A percentile compares a stretch with the other conserved stretches of the same genome.
Evolutionary conservation across 2,797 vertebrate genomes (phyloP).

Genomic region (Sternotherus odoratus): DNA sequence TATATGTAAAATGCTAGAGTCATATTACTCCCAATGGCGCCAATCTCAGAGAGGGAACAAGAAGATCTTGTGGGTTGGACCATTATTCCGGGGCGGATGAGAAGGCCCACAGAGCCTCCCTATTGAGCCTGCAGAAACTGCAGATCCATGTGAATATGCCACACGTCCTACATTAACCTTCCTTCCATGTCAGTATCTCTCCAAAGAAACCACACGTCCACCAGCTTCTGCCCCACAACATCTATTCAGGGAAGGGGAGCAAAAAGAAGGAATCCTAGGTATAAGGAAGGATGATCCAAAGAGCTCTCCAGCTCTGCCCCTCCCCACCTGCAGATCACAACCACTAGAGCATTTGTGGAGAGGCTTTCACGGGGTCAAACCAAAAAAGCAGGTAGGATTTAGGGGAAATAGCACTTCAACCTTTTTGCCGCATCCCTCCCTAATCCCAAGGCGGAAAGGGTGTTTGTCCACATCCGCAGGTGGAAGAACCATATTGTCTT

Average conservation of each 20-base stretch:
- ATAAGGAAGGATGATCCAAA: background rate
- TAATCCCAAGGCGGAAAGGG: background rate
- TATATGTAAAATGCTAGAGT: fast-evolving
- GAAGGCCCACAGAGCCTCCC: background rate
- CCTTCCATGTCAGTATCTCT: background rate
- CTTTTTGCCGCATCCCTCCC: background rate
- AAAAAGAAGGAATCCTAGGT: background rate
- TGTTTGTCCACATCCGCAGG: background rate
- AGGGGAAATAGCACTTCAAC: background rate
- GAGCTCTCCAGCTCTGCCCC: background rate
- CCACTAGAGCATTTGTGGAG: background rate
- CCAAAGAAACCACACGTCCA: background rate
- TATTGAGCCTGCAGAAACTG: background rate
- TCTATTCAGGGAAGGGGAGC: background rate
- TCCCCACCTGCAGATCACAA: background rate
- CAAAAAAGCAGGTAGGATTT: background rate
- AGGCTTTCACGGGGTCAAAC: background rate
- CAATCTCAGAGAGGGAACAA: background rate
- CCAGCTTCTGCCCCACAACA: background rate
- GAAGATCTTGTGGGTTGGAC: background rate
- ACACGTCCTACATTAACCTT: background rate
- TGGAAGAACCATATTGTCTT: background rate
- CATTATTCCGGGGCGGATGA: background rate
- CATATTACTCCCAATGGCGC: background rate
- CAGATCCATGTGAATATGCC: background rate